Percentiles rank a stretch among this genome's conserved stretches.
These are phyloP conservation scores for Scortum barcoo DNA, from an alignment of 2,113 vertebrate genomes.

Conservation along the genomic window DNA sequence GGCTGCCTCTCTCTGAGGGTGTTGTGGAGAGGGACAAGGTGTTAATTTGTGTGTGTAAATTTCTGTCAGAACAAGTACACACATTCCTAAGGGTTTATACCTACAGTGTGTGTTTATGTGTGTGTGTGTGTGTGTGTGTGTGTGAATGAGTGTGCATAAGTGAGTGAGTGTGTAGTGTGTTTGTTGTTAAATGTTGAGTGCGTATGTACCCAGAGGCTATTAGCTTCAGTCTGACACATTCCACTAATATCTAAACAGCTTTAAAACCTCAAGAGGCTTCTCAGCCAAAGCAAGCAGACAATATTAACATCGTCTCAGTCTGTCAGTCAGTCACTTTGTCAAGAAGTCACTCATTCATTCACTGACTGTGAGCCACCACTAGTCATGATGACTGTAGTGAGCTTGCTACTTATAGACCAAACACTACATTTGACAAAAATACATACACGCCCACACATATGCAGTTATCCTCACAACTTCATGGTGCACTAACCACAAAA, in stretches of 20 bases:
- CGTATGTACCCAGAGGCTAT: slow-evolving; percentile 56
- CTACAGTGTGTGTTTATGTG: not conserved
- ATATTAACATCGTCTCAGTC: slow-evolving; percentile 50
- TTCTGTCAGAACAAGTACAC: slow-evolving; percentile 30
- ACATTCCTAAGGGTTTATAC: slow-evolving; percentile 18
- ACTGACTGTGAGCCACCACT: slow-evolving; percentile 11
- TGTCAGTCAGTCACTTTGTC: slow-evolving; percentile 48
- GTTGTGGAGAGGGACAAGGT: slow-evolving; percentile 37
- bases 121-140: not conserved
- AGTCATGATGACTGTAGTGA: slow-evolving; percentile 11
- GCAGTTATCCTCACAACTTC: slow-evolving; percentile 3
- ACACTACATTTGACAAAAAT: slow-evolving; percentile 14
- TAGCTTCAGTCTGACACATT: slow-evolving; percentile 66
- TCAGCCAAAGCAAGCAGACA: slow-evolving; percentile 49
- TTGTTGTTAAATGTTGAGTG: no score
- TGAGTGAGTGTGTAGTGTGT: slow-evolving; percentile 2
- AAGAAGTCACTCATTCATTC: slow-evolving; percentile 23
- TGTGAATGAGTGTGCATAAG: not conserved
- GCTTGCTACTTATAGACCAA: slow-evolving; percentile 8
- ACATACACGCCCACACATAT: not conserved
- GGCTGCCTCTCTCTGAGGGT: slow-evolving; percentile 32
- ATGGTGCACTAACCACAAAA: not conserved
- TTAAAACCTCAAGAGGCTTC: slow-evolving; percentile 59
- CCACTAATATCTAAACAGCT: slow-evolving; percentile 65
- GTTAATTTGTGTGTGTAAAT: slow-evolving; percentile 55